A percentile compares a stretch with the other conserved stretches of the same genome.
These are phyloP conservation scores for Mus pahari DNA, from an alignment of 2,113 vertebrate species.

Conservation along the genomic window DNA sequence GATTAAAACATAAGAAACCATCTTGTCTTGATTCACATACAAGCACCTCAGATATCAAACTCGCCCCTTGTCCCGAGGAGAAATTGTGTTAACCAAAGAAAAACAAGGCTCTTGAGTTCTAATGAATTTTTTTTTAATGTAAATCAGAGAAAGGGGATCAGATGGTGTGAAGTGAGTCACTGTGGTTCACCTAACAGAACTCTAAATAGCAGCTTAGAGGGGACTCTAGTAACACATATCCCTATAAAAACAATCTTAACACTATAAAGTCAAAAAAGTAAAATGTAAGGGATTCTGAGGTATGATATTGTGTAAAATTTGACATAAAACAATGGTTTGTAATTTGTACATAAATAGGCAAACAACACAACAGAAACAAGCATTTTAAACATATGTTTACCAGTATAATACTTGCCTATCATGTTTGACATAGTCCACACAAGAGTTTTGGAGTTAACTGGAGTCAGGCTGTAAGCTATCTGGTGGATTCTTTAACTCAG, in stretches of 20 bases:
- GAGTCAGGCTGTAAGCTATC: background rate
- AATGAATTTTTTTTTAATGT: background rate
- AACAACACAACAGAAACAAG: background rate
- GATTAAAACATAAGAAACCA: conserved; percentile 24
- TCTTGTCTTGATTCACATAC: background rate
- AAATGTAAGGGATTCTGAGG: background rate
- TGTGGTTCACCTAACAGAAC: background rate
- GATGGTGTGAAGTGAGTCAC: background rate
- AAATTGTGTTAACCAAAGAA: background rate
- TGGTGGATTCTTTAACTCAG: background rate
- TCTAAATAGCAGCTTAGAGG: conserved; percentile 3
- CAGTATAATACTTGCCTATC: background rate
- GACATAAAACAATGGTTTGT: background rate
- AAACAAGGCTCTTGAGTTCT: background rate
- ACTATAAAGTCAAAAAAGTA: background rate
- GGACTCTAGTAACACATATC: background rate
- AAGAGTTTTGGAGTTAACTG: conserved; percentile 12
- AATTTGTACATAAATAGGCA: background rate
- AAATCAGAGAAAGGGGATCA: background rate
- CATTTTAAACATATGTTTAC: background rate
- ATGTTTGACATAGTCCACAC: background rate
- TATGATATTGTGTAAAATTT: background rate
- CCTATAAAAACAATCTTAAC: conserved; percentile 5
- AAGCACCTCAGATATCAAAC: background rate
- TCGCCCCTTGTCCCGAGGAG: background rate